Evolutionary conservation across 2,113 vertebrate genomes (phyloP).

Genomic region (Centrocercus urophasianus): DNA sequence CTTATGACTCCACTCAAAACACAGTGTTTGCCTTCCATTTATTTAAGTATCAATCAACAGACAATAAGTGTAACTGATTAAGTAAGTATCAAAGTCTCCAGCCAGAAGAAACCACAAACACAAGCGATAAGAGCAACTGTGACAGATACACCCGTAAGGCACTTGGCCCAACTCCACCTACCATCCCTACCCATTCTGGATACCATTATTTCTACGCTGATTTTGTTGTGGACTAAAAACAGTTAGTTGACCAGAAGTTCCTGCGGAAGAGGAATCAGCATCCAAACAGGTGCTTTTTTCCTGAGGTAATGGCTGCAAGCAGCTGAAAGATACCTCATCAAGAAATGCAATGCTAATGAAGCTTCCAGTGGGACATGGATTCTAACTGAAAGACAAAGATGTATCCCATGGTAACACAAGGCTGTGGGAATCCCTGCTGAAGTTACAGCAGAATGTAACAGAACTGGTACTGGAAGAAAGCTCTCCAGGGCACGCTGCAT

Average conservation of each 20-base stretch:
- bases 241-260: neutral
- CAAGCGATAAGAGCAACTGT: conserved; percentile 10
- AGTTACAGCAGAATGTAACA: neutral
- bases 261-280: neutral
- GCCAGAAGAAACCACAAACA: conserved; percentile 19
- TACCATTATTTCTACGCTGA: conserved; percentile 1
- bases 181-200: neutral
- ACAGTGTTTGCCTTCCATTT: neutral
- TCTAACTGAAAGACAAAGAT: neutral
- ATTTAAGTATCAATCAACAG: neutral
- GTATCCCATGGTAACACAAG: neutral
- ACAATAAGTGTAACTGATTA: conserved; percentile 19
- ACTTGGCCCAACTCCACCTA: neutral
- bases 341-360: neutral
- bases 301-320: neutral
- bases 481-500: neutral
- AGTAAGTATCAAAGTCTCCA: neutral
- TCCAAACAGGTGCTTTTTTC: neutral
- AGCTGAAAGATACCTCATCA: neutral
- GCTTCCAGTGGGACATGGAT: neutral
- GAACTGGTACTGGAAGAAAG: neutral
- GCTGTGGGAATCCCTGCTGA: neutral
- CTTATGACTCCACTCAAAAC: neutral
- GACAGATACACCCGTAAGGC: conserved; percentile 37
- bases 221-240: neutral